These are phyloP conservation scores for Synergus umbraculus DNA, from an alignment of 2,888 invertebrate genomes.

Conservation along the genomic window DNA sequence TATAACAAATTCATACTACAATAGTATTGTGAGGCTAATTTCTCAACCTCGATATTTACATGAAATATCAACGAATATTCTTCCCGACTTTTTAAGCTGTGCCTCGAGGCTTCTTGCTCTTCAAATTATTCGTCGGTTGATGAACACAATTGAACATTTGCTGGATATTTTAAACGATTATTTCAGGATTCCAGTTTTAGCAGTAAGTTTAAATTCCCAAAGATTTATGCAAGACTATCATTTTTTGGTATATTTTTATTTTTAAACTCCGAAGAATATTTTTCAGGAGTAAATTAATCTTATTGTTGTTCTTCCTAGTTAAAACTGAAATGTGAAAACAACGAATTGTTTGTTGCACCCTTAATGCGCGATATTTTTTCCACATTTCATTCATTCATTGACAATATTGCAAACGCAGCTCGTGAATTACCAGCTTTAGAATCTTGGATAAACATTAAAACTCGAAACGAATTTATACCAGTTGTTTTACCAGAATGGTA, in stretches of 20 bases:
- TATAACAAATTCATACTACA: constrained; percentile 63
- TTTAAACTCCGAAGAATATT: background rate
- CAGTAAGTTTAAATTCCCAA: constrained; percentile 54
- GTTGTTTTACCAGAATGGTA: constrained; percentile 66
- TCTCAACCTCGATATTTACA: constrained; percentile 63
- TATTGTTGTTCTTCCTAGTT: constrained; percentile 36
- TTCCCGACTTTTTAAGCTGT: constrained; percentile 61
- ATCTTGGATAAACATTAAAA: constrained; percentile 66
- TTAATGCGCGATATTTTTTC: constrained; percentile 59
- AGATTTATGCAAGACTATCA: background rate
- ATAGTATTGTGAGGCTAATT: constrained; percentile 62
- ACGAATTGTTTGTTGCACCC: constrained; percentile 63
- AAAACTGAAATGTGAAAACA: constrained; percentile 50
- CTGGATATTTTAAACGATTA: constrained; percentile 60
- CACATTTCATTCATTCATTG: constrained; percentile 64
- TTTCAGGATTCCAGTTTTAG: constrained; percentile 61
- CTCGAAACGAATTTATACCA: constrained; percentile 59
- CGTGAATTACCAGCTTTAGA: constrained; percentile 68
- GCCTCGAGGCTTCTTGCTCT: constrained; percentile 63
- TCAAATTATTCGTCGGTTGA: constrained; percentile 64
- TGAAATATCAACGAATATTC: constrained; percentile 56
- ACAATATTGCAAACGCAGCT: constrained; percentile 64
- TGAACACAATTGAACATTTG: constrained; percentile 64
- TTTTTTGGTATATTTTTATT: background rate
- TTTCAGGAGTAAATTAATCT: background rate